Percentiles rank a stretch among this genome's conserved stretches.
Conservation (phyloP, 2,113 vertebrate genomes). For the Castor canadensis region DNA sequence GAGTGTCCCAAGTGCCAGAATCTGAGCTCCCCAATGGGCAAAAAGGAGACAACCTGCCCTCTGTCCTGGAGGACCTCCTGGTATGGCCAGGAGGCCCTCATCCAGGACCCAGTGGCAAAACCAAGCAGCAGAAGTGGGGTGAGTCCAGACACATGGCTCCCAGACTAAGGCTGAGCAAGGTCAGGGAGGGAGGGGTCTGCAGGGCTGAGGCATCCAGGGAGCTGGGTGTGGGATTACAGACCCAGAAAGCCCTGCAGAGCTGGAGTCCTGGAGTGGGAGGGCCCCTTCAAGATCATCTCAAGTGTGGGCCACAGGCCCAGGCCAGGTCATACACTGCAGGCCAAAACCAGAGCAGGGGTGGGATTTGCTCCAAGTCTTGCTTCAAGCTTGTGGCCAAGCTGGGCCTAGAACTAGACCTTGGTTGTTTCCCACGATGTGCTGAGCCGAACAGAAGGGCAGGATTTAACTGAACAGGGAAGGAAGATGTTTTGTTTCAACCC, state of each 20-base stretch:
- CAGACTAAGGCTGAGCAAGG: background rate
- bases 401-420: conserved; percentile 43
- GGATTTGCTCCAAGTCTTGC: conserved; percentile 22
- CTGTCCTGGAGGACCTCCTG: background rate
- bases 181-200: background rate
- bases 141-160: background rate
- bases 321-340: background rate
- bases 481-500: conserved; percentile 67
- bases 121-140: background rate
- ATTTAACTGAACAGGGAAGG: conserved; percentile 39
- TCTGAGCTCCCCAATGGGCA: background rate
- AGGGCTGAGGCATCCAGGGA: background rate
- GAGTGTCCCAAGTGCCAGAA: background rate
- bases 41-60: background rate
- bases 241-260: background rate
- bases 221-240: background rate
- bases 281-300: background rate
- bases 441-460: conserved; percentile 36
- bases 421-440: conserved; percentile 64
- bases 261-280: background rate
- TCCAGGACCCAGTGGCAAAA: background rate
- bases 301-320: background rate
- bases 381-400: conserved; percentile 16
- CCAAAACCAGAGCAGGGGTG: background rate
- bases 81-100: background rate